Evolutionary conservation across 2,797 vertebrate genomes (phyloP).

Genomic region (Acanthopagrus latus): DNA sequence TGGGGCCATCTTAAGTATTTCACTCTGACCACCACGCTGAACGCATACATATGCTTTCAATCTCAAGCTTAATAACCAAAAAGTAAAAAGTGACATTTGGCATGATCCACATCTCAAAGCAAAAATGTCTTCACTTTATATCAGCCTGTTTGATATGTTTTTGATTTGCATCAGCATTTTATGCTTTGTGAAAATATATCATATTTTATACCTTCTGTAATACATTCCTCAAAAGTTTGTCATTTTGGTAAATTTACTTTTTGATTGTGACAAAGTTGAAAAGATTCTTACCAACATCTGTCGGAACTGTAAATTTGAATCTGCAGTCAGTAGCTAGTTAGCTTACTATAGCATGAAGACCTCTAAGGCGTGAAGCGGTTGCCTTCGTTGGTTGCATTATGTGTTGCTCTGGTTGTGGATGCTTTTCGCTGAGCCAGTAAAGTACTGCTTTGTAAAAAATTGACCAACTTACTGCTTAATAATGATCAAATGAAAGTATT

Average conservation of each 20-base stretch:
- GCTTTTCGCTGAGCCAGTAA: too few species aligned
- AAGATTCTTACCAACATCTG: neutral
- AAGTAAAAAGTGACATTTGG: neutral
- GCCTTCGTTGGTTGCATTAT: too few species aligned
- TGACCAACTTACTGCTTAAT: too few species aligned
- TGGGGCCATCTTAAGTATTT: slow-evolving; percentile 52
- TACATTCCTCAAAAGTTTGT: neutral
- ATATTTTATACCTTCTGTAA: neutral
- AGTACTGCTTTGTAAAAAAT: too few species aligned
- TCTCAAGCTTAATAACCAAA: slow-evolving; percentile 25
- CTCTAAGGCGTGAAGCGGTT: neutral
- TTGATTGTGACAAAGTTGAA: neutral
- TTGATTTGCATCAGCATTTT: neutral
- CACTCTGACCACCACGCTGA: slow-evolving; percentile 43
- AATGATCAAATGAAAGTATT: too few species aligned
- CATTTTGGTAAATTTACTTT: neutral
- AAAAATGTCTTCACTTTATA: neutral
- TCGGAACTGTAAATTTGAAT: neutral
- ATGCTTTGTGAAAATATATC: neutral
- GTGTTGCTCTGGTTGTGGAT: too few species aligned
- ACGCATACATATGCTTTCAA: slow-evolving; percentile 58
- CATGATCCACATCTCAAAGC: slow-evolving; percentile 1
- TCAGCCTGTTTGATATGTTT: neutral
- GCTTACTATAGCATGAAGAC: neutral
- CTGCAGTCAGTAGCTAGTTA: neutral